Percentiles rank a stretch among this genome's conserved stretches.
Evolutionary conservation across 2,888 invertebrate species (phyloP).

Genomic region (Dolichomitus sp.): DNA sequence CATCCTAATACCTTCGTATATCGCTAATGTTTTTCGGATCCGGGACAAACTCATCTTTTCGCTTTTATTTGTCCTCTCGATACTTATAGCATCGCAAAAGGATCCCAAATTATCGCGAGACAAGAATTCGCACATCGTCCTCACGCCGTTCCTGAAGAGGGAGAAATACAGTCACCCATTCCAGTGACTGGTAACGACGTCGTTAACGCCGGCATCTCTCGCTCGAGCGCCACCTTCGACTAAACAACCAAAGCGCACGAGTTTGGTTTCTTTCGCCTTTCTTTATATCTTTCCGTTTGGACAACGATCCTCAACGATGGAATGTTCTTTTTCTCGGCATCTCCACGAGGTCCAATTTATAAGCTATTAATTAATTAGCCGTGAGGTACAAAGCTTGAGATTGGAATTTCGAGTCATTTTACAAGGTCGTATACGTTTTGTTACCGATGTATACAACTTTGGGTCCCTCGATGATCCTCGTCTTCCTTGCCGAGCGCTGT

Average conservation of each 20-base stretch:
- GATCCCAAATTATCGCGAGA: conserved; percentile 51
- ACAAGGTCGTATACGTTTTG: conserved; percentile 36
- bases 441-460: not conserved
- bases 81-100: conserved; percentile 45
- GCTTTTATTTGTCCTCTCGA: conserved; percentile 44
- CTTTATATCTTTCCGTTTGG: conserved; percentile 40
- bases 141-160: conserved; percentile 30
- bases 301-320: conserved; percentile 31
- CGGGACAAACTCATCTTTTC: conserved; percentile 25
- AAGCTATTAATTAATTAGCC: conserved; percentile 65
- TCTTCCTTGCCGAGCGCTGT: conserved; percentile 15
- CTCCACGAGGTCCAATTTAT: conserved; percentile 53
- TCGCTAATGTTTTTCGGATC: conserved; percentile 48
- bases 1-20: conserved; percentile 33
- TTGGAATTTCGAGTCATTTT: conserved; percentile 60
- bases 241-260: conserved; percentile 61
- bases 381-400: conserved; percentile 42
- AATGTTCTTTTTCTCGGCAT: conserved; percentile 10
- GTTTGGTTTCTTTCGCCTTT: conserved; percentile 33
- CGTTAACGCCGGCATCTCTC: conserved; percentile 69
- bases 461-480: conserved; percentile 4
- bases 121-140: conserved; percentile 53
- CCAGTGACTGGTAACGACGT: conserved; percentile 69
- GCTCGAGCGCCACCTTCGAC: conserved; percentile 50
- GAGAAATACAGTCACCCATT: conserved; percentile 52